A percentile compares a stretch with the other conserved stretches of the same genome.
These are phyloP conservation scores for Melangyna quadrimaculata DNA, from an alignment of 2,888 invertebrate species.

Conservation along the genomic window DNA sequence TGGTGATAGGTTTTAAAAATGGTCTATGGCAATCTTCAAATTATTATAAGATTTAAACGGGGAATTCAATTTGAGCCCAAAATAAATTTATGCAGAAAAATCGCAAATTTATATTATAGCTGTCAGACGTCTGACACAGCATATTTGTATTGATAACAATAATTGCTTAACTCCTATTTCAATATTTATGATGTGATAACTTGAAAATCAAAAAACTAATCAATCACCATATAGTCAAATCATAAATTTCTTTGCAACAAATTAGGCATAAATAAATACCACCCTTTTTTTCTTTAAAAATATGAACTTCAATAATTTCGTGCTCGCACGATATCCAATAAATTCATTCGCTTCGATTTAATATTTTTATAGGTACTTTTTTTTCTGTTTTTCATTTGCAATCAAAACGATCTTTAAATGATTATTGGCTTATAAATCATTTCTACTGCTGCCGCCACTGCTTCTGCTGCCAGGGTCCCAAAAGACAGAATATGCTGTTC, in stretches of 20 bases:
- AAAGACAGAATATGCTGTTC: slow-evolving; percentile 42
- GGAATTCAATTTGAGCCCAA: too few species aligned
- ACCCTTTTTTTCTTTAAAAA: slow-evolving; percentile 31
- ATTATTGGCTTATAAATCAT: slow-evolving; percentile 71
- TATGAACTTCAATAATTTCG: slow-evolving; percentile 52
- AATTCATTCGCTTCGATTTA: slow-evolving; percentile 47
- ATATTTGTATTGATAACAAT: neutral
- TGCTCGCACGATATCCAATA: slow-evolving; percentile 61
- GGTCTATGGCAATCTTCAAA: too few species aligned
- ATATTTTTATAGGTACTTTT: neutral
- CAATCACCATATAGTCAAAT: neutral
- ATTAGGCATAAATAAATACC: slow-evolving; percentile 27
- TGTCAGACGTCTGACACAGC: neutral
- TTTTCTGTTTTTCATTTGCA: slow-evolving; percentile 27
- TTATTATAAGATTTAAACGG: too few species aligned
- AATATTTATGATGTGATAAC: neutral
- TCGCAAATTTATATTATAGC: too few species aligned
- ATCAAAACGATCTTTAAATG: slow-evolving; percentile 68
- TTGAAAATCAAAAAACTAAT: neutral
- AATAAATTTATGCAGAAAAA: too few species aligned
- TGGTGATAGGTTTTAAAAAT: too few species aligned
- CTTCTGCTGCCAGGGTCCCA: slow-evolving; percentile 13
- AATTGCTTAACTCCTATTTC: neutral
- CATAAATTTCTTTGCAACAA: slow-evolving; percentile 17
- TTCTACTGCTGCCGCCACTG: slow-evolving; percentile 18